Evolutionary conservation across 2,797 vertebrate genomes (phyloP).

Genomic region (Otolemur crassicaudatus): DNA sequence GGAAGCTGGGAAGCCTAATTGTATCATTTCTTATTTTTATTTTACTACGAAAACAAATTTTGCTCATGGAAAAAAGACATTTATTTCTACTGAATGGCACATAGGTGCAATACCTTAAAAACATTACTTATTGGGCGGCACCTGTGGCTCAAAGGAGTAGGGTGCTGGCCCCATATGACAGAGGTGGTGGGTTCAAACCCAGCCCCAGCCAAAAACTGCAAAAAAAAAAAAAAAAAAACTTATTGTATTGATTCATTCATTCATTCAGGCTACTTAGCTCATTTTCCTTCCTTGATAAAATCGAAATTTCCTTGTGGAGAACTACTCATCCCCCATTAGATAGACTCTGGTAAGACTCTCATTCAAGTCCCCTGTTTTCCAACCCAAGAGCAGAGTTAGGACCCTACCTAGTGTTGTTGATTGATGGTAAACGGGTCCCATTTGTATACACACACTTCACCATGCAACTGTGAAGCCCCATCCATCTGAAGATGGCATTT

Average conservation of each 20-base stretch:
- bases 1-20: constrained; percentile 73
- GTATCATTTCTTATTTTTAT: constrained; percentile 74
- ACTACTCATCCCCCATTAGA: not conserved
- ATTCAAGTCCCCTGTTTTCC: not conserved
- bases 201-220: no score
- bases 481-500: not conserved
- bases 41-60: constrained; percentile 78
- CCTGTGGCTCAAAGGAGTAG: no score
- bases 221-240: not conserved
- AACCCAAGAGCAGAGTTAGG: no score
- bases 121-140: no score
- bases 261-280: not conserved
- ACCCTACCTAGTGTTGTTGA: not conserved
- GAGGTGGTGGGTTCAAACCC: no score
- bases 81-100: constrained; percentile 40
- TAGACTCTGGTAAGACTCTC: not conserved
- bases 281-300: not conserved
- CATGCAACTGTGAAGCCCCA: not conserved
- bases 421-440: not conserved
- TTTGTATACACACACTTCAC: not conserved
- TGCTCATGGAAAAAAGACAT: constrained; percentile 79
- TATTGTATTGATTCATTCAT: no score
- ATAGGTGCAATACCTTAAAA: not conserved
- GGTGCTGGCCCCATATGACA: no score
- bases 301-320: not conserved